phyloP scores from a whole-genome alignment of 37 sponge, comb jelly and placozoan genomes.

The Hormiphora californensis region DNA sequence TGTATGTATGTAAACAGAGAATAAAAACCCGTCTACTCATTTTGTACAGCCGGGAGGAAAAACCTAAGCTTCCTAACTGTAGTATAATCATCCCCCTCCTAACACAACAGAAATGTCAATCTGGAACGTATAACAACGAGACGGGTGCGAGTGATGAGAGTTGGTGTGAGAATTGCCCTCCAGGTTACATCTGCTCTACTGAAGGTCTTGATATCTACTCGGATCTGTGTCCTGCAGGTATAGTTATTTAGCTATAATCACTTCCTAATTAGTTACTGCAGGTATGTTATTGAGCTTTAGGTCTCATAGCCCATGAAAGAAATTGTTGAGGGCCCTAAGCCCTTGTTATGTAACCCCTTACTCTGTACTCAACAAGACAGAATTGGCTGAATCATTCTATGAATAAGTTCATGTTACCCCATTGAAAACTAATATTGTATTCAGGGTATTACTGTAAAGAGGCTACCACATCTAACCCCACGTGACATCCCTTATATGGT shows the following conservation, averaged over 20 bases:
- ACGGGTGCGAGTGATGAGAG: background rate
- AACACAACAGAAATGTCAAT: slow-evolving; percentile 33
- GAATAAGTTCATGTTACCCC: too few relatives aligned
- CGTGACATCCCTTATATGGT: too few relatives aligned
- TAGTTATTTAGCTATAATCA: too few relatives aligned
- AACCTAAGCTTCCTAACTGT: background rate
- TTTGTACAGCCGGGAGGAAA: background rate
- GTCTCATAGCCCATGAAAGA: too few relatives aligned
- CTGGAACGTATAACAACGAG: slow-evolving; percentile 55
- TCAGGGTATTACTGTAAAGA: too few relatives aligned
- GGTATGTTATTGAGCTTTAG: too few relatives aligned
- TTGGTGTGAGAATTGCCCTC: slow-evolving; percentile 8
- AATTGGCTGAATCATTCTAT: too few relatives aligned
- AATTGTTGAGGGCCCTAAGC: background rate
- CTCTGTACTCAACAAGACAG: background rate
- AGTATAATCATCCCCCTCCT: background rate
- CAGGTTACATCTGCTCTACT: slow-evolving; percentile 53
- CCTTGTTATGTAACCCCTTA: background rate
- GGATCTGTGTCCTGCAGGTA: slow-evolving; percentile 1
- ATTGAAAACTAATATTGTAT: too few relatives aligned
- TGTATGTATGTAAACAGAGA: background rate
- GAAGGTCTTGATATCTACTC: background rate
- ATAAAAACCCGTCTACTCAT: background rate
- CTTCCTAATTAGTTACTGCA: too few relatives aligned
- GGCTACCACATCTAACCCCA: too few relatives aligned